Conservation (phyloP, 2,113 vertebrate genomes). For the Scortum barcoo region DNA sequence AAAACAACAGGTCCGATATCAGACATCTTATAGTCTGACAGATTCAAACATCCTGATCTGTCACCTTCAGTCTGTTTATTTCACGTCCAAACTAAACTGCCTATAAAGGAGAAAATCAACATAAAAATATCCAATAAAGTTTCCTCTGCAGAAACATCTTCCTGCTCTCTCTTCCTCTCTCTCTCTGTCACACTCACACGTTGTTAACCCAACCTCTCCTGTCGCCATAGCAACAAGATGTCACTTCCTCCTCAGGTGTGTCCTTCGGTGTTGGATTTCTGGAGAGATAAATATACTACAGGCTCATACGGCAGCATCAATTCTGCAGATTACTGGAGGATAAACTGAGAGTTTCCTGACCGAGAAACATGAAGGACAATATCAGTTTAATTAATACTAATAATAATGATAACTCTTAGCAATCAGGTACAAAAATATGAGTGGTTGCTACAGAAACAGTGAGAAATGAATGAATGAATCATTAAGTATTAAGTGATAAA, state of each 20-base stretch:
- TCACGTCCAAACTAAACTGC: neutral
- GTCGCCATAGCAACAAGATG: conserved; percentile 70
- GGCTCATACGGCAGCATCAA: neutral
- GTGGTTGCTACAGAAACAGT: neutral
- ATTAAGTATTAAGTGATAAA: too few relatives aligned
- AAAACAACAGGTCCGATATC: neutral
- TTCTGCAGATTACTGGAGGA: neutral
- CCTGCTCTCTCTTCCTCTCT: conserved; percentile 1
- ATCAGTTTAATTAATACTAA: neutral
- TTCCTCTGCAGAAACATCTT: conserved; percentile 8
- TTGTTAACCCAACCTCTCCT: conserved; percentile 43
- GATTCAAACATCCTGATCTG: conserved; percentile 5
- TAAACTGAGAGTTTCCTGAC: neutral
- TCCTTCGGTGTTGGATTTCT: conserved; percentile 66
- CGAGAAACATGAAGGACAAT: neutral
- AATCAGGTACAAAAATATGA: neutral
- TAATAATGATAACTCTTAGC: neutral
- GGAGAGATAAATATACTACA: neutral
- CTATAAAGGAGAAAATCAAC: neutral
- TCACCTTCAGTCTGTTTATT: neutral
- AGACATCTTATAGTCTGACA: neutral
- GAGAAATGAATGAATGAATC: neutral
- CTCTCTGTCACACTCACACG: conserved; percentile 24
- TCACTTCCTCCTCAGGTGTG: conserved; percentile 78
- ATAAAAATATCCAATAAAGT: neutral